Base-by-base conservation (phyloP, 2,797 vertebrate genomes). In the Schizopygopsis pylzovi region DNA sequence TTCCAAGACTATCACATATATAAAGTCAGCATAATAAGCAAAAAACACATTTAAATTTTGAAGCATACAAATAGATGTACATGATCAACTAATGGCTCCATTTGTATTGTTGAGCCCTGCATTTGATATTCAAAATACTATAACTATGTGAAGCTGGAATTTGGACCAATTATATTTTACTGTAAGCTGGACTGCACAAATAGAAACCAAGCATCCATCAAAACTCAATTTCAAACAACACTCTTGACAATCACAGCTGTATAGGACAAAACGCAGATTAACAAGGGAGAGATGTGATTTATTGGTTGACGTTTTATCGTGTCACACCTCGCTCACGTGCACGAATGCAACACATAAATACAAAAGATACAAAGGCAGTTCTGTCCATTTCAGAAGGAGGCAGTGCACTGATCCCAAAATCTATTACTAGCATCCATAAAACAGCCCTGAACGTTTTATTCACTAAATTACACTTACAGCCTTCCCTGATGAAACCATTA, bases 321-420 rank as follows among this genome's bases (percentile, higher is more conserved):
- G 76, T 79, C 77, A 79, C 13, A 63, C 77, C 13, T 45, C 9
- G 5, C 68, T 71, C 72, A 67, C 25, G 25, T 28, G 25, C 25
- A 28, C 28, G 7, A 63, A 47, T 49, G 80, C 78, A 75, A 41
- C 11, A 22, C 33, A 39, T 41, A 39, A 80, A 47, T 61, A 28
- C 59, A 80, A 65, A 80, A 67, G 52, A 4, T 4, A 33, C 22
- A 45, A 33, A 18, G 39, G 25, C 72, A 71, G 79, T 65, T 49
- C 52, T 43, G 54, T 72, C 39, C 75, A 49, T 77, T 61, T 84
- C 25, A 70, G 61, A 45, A 28, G 37, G 77, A 80, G 59, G 1
- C 71, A 81, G 79, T 59, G 47, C 86, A 87, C 52, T 81, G 82
- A 89, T 86, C 83, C 52, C 81, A 56, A 67, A 82, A 87, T 86